phyloP scores from a whole-genome alignment of 2,888 invertebrate genomes.

The Epinotia brunnichana region DNA sequence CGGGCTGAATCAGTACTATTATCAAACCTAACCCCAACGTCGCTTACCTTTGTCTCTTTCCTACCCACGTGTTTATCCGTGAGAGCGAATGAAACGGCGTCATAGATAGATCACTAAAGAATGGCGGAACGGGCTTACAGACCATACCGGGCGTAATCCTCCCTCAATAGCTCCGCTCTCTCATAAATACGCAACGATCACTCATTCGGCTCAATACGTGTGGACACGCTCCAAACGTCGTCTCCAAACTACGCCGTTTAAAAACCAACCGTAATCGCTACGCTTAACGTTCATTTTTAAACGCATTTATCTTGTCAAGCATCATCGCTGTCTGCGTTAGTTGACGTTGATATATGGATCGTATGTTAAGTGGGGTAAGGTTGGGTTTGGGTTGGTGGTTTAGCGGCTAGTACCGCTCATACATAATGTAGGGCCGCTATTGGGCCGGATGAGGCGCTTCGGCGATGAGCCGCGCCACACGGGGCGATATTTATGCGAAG shows the following conservation, averaged over 20 bases:
- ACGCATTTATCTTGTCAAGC: slow-evolving; percentile 6
- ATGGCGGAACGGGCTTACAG: not conserved
- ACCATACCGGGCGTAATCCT: slow-evolving; percentile 27
- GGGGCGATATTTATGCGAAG: slow-evolving; percentile 64
- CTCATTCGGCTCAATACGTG: slow-evolving; percentile 54
- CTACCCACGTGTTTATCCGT: not conserved
- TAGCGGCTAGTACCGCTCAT: slow-evolving; percentile 50
- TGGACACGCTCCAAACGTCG: slow-evolving; percentile 45
- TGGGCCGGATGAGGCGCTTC: slow-evolving; percentile 52
- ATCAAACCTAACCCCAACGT: not conserved
- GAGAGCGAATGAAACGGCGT: not conserved
- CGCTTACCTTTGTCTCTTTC: not conserved
- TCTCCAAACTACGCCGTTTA: not conserved
- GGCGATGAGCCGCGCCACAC: slow-evolving; percentile 56
- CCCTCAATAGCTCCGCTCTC: slow-evolving; percentile 45
- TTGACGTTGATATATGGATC: slow-evolving; percentile 17
- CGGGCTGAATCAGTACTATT: not conserved
- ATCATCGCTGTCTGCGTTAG: not conserved
- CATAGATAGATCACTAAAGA: not conserved
- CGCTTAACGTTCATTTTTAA: slow-evolving; percentile 3
- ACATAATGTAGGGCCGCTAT: slow-evolving; percentile 60
- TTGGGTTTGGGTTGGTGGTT: slow-evolving; percentile 11
- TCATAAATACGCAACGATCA: slow-evolving; percentile 59
- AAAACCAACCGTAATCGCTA: slow-evolving; percentile 9
- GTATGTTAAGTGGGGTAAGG: slow-evolving; percentile 19